Conservation (phyloP, 1,140 invertebrate species). For the Anastrepha ludens region DNA sequence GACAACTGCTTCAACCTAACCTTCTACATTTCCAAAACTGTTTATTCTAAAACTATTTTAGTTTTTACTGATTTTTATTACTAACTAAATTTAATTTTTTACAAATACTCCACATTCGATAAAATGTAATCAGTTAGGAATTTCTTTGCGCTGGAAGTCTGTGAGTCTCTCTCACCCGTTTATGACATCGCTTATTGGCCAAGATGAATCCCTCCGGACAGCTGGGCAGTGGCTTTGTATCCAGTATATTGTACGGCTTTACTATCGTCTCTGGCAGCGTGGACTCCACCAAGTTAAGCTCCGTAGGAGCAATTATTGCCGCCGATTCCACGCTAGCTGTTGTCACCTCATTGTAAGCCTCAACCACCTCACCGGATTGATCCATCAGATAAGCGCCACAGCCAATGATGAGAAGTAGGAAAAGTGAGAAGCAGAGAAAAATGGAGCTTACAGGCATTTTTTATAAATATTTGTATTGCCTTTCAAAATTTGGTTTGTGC, state of each 20-base stretch:
- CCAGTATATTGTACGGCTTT: conserved; percentile 68
- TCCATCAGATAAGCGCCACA: conserved; percentile 9
- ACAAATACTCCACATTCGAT: too few species aligned
- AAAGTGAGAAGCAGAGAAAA: not conserved
- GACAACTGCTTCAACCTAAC: too few species aligned
- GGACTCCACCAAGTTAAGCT: not conserved
- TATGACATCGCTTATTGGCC: conserved; percentile 69
- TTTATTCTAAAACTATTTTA: too few species aligned
- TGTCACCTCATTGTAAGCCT: conserved; percentile 53
- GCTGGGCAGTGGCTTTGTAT: conserved; percentile 58
- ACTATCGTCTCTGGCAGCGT: conserved; percentile 42
- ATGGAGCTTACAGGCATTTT: conserved; percentile 1
- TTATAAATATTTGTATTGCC: too few species aligned
- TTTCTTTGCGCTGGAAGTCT: too few species aligned
- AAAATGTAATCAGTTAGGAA: too few species aligned
- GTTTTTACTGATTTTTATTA: too few species aligned
- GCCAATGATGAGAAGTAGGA: not conserved
- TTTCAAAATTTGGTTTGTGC: too few species aligned
- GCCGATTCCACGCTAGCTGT: not conserved
- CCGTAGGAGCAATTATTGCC: not conserved
- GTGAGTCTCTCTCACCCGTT: conserved; percentile 58
- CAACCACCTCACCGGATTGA: conserved; percentile 63
- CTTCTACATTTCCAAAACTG: too few species aligned
- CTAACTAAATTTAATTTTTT: too few species aligned
- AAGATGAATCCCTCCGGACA: conserved; percentile 67